phyloP scores from a whole-genome alignment of 2,797 vertebrate genomes.

The Fistularia tabacaria region DNA sequence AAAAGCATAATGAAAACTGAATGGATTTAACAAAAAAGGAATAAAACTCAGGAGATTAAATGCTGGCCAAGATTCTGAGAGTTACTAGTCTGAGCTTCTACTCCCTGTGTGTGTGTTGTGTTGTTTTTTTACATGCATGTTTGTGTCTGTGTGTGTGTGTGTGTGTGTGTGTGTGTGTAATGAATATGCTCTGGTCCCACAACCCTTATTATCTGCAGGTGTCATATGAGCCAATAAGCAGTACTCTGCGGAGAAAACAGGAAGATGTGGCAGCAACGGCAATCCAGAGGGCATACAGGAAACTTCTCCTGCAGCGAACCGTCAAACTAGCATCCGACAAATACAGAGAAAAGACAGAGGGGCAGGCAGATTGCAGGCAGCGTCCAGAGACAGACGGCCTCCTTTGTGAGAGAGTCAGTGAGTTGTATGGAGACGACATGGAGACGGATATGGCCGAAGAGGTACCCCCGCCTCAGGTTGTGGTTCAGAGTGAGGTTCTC shows the following conservation, averaged over 20 bases:
- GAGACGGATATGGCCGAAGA: background rate
- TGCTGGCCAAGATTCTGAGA: no score
- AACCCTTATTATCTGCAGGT: slow-evolving; percentile 34
- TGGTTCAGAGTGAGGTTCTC: slow-evolving; percentile 64
- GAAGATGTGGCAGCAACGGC: slow-evolving; percentile 86
- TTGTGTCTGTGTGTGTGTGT: no score
- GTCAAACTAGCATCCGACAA: slow-evolving; percentile 82
- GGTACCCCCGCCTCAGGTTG: slow-evolving; percentile 12
- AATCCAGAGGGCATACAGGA: slow-evolving; percentile 89
- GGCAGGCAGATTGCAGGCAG: background rate
- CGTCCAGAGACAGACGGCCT: slow-evolving; percentile 79
- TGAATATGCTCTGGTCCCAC: no score
- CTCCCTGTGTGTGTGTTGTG: no score
- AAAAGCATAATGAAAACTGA: no score
- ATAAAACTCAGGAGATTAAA: no score
- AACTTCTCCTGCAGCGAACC: slow-evolving; percentile 76
- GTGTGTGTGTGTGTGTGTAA: no score
- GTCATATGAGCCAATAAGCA: slow-evolving; percentile 92
- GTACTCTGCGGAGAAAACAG: slow-evolving; percentile 87
- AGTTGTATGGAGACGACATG: slow-evolving; percentile 68
- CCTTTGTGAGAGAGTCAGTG: slow-evolving; percentile 72
- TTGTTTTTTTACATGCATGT: no score
- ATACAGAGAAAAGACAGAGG: slow-evolving; percentile 64
- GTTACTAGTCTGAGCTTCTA: no score
- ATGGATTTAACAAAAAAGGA: no score